Conservation (phyloP, 2,888 invertebrate species). For the Nomada ruficornis region DNA sequence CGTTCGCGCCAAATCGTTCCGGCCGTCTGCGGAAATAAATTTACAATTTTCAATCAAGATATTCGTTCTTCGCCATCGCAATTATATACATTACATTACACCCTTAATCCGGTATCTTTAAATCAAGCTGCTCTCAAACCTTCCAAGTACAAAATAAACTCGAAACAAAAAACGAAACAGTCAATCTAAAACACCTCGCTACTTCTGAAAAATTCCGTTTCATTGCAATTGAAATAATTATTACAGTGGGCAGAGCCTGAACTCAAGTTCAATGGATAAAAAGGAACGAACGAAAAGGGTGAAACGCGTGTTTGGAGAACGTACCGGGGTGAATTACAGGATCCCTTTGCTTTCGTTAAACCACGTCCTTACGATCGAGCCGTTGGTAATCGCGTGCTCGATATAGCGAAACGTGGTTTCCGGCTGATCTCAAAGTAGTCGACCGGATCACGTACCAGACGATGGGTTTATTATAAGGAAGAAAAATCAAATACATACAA, state of each 20-base stretch:
- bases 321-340: slow-evolving; percentile 55
- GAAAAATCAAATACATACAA: slow-evolving; percentile 46
- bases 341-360: slow-evolving; percentile 65
- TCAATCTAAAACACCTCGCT: neutral
- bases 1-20: neutral
- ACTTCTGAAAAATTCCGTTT: neutral
- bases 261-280: neutral
- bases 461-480: slow-evolving; percentile 60
- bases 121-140: neutral
- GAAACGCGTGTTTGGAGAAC: slow-evolving; percentile 50
- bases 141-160: neutral
- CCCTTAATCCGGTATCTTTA: neutral
- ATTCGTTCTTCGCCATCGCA: neutral
- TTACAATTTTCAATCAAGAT: neutral
- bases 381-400: slow-evolving; percentile 66
- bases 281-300: neutral
- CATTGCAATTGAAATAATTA: neutral
- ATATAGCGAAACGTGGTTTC: slow-evolving; percentile 70
- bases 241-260: neutral
- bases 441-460: slow-evolving; percentile 71
- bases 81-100: neutral
- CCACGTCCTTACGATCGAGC: slow-evolving; percentile 59
- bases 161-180: neutral
- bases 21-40: neutral
- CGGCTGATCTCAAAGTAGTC: slow-evolving; percentile 70